phyloP scores from a whole-genome alignment of 1,140 invertebrate species.

The Anadara kagoshimensis region DNA sequence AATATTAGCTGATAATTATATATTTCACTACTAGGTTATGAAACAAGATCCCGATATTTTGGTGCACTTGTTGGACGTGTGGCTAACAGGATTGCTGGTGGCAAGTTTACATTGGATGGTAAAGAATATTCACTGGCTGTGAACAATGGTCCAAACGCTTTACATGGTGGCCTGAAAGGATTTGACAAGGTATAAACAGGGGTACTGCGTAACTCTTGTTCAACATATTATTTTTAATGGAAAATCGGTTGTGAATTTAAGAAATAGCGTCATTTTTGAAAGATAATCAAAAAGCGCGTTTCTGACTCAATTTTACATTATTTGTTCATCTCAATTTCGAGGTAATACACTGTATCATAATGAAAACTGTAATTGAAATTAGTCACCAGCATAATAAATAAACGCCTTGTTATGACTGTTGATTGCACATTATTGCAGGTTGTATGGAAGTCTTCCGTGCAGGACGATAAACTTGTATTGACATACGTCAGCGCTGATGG shows the following conservation, averaged over 20 bases:
- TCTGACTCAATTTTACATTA: too few species aligned
- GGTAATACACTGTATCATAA: too few species aligned
- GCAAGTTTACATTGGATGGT: conserved; percentile 82
- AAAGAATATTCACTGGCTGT: conserved; percentile 81
- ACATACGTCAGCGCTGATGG: conserved; percentile 83
- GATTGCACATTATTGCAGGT: conserved; percentile 24
- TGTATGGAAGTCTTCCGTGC: conserved; percentile 70
- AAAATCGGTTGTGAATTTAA: too few species aligned
- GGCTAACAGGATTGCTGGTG: conserved; percentile 80
- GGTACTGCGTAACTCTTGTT: too few species aligned
- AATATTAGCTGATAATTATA: too few species aligned
- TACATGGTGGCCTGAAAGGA: conserved; percentile 91
- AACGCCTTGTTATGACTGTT: neutral
- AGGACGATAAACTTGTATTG: conserved; percentile 61
- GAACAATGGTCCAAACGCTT: conserved; percentile 82
- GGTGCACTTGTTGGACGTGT: conserved; percentile 53
- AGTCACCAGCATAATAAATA: neutral
- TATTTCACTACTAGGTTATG: too few species aligned
- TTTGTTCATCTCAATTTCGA: too few species aligned
- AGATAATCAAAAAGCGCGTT: too few species aligned
- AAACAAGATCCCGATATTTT: conserved; percentile 55
- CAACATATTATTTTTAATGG: too few species aligned
- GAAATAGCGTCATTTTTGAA: too few species aligned
- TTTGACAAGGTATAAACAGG: conserved; percentile 93
- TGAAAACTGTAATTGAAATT: too few species aligned